These are phyloP conservation scores for Elysia chlorotica DNA, from an alignment of 1,140 invertebrate species.

Conservation along the genomic window DNA sequence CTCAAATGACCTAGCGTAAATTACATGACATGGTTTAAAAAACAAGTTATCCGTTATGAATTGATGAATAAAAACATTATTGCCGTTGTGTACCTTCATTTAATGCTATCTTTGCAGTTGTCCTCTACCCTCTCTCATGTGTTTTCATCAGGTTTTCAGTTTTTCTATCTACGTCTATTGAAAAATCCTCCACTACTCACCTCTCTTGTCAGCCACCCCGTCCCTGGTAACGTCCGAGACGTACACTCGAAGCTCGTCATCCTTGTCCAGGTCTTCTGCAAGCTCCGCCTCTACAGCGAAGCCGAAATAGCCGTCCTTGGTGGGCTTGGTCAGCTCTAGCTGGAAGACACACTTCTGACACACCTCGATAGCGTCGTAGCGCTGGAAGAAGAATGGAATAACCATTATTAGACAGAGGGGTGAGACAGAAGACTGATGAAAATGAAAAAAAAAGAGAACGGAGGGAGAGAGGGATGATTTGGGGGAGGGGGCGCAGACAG, in stretches of 20 bases:
- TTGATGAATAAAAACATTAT: too few species aligned
- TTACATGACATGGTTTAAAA: too few species aligned
- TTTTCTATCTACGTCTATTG: too few species aligned
- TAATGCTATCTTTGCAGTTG: too few species aligned
- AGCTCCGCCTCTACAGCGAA: conserved; percentile 96
- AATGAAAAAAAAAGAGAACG: background rate
- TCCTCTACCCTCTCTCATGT: too few species aligned
- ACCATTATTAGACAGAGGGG: background rate
- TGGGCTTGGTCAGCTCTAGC: conserved; percentile 79
- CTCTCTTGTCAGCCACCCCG: conserved; percentile 92
- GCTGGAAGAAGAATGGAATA: conserved; percentile 64
- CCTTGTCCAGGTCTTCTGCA: conserved; percentile 91
- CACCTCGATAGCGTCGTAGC: conserved; percentile 93
- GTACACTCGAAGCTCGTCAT: conserved; percentile 96
- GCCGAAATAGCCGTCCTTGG: conserved; percentile 72
- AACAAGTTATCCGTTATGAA: too few species aligned
- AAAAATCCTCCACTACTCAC: conserved; percentile 68
- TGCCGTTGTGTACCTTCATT: too few species aligned
- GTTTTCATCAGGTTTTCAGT: too few species aligned
- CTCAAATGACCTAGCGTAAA: too few species aligned
- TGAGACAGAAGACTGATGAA: background rate
- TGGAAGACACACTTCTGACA: conserved; percentile 96
- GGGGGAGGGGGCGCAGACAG: background rate
- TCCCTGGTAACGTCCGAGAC: conserved; percentile 91
- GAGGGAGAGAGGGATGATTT: background rate